phyloP scores from a whole-genome alignment of 2,888 invertebrate species.

The Zootermopsis nevadensis region DNA sequence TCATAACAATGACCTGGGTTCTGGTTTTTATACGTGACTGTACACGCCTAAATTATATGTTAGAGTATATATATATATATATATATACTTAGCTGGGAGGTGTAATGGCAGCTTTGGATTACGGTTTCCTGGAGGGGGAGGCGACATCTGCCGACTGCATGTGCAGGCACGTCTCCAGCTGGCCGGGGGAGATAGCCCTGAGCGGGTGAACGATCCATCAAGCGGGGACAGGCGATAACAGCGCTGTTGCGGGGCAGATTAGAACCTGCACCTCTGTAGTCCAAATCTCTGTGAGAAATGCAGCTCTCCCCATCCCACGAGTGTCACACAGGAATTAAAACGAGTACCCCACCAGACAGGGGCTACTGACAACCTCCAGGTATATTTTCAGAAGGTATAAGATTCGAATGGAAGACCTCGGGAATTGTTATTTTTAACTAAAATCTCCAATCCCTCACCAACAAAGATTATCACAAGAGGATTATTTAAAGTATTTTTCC shows the following conservation, averaged over 20 bases:
- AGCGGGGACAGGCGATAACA: constrained; percentile 38
- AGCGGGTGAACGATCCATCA: constrained; percentile 33
- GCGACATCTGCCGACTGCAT: constrained; percentile 43
- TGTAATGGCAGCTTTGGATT: not conserved
- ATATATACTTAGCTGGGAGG: not conserved
- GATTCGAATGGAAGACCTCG: no score
- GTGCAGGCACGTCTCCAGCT: constrained; percentile 41
- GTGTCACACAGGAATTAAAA: not conserved
- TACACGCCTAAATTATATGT: no score
- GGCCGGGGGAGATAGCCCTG: constrained; percentile 41
- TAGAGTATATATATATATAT: no score
- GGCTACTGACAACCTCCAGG: not conserved
- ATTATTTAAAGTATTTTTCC: no score
- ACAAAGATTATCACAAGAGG: no score
- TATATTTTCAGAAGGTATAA: no score
- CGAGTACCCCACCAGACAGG: not conserved
- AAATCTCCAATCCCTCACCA: no score
- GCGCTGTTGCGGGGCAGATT: constrained; percentile 26
- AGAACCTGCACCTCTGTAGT: constrained; percentile 15
- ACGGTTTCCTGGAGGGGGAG: constrained; percentile 1
- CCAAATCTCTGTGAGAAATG: constrained; percentile 16
- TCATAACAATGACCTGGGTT: no score
- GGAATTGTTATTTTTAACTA: no score
- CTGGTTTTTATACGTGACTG: no score
- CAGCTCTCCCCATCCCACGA: not conserved